Evolutionary conservation across 2,113 vertebrate genomes (phyloP), one percentile per base, ranked within the genome.

Genomic region (Sigmodon hispidus): DNA sequence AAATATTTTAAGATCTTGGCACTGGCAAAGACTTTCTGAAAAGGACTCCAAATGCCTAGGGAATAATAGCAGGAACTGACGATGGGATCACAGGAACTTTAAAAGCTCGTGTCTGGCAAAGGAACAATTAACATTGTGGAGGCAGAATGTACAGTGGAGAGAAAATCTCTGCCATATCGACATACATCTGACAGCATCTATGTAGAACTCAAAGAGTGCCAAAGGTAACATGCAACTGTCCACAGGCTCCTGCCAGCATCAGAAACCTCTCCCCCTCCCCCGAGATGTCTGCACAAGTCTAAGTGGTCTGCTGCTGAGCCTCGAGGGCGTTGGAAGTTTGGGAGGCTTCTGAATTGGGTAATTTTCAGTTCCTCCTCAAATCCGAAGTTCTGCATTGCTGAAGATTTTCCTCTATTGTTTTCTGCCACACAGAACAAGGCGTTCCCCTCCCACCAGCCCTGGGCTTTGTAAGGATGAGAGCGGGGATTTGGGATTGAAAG

Each of bases 231-330:
- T 31, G 43, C 80, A 61, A 67, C 43, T 73, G 69, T 85, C 87
- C 80, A 43, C 22, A 63, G 22, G 40, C 87, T 70, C 93, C 89
- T 87, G 92, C 61, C 17, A 70, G 90, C n/a, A 13, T n/a, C 76
- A 17, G 5, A 36, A 10, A 0, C 50, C 8, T 11, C 6, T 55
- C 45, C n/a, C 57, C n/a, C 76, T 1, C 1, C 15, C 52, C 69
- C 16, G 24, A 0, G 2, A 9, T 0, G 0, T 1, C 19, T 9
- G 4, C 86, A 1, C 1, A 0, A 0, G 2, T 3, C 91, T 34
- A 15, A 22, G 83, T 8, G 19, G 6, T 8, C 65, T 10, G 83
- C 31, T 61, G 67, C 40, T 31, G 3, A 50, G 76, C 70, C 19
- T 17, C 0, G 34, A 10, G 91, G 91, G 80, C 40, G 85, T 15